Conservation (phyloP, 2,888 invertebrate species). For the Tromatobia lineatoria region DNA sequence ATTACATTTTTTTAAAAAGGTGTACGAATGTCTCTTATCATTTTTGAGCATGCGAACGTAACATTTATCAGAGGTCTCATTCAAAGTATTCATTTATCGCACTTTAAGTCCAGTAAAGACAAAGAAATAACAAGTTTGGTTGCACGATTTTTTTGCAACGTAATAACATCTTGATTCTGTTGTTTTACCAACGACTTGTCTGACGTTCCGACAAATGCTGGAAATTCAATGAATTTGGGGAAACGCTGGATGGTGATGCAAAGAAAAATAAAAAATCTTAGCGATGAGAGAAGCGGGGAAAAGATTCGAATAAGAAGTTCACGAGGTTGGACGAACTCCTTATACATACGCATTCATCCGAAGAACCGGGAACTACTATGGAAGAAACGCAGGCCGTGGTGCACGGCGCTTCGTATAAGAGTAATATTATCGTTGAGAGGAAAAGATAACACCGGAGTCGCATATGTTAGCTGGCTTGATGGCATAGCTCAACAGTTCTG, state of each 20-base stretch:
- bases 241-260: not conserved
- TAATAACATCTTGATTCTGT: not conserved
- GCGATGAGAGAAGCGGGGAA: not conserved
- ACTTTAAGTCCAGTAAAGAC: not conserved
- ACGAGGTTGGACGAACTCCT: not conserved
- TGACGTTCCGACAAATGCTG: not conserved
- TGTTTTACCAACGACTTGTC: not conserved
- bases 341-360: not conserved
- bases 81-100: not conserved
- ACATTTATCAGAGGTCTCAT: no score
- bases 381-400: slow-evolving; percentile 70
- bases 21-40: no score
- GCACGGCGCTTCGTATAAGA: slow-evolving; percentile 68
- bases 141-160: not conserved
- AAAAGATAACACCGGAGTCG: slow-evolving; percentile 79
- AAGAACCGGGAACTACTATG: slow-evolving; percentile 19
- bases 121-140: not conserved
- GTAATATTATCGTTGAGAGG: slow-evolving; percentile 81
- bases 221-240: not conserved
- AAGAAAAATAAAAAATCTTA: slow-evolving; percentile 2
- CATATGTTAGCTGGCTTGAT: slow-evolving; percentile 75
- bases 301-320: slow-evolving; percentile 26
- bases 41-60: no score
- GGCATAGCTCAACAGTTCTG: slow-evolving; percentile 24
- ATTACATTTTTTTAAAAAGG: no score